Percentiles rank a stretch among this genome's conserved stretches.
Evolutionary conservation across 2,113 vertebrate genomes (phyloP).

Genomic region (Spea multiplicata): DNA sequence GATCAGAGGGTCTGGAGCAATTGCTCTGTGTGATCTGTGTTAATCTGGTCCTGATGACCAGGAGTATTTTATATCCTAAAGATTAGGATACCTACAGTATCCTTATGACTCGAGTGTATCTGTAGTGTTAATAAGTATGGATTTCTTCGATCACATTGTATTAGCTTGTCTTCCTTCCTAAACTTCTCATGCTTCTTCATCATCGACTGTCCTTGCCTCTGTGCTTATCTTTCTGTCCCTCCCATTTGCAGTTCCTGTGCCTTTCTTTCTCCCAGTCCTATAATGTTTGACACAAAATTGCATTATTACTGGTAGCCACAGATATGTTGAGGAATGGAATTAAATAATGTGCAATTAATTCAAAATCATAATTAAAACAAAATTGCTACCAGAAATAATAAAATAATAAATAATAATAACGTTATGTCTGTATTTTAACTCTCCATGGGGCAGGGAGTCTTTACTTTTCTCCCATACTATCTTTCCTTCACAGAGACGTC

Average conservation of each 20-base stretch:
- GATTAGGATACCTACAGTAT: too few relatives aligned
- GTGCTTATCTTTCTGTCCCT: background rate
- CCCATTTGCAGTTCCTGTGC: background rate
- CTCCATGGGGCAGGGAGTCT: too few relatives aligned
- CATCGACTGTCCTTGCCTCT: too few relatives aligned
- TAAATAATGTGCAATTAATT: background rate
- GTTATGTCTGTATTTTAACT: background rate
- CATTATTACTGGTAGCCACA: background rate
- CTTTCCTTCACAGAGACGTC: constrained; percentile 25
- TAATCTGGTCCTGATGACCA: too few relatives aligned
- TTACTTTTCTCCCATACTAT: constrained; percentile 9
- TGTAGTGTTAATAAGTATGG: too few relatives aligned
- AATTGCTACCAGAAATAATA: background rate
- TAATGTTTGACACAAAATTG: background rate
- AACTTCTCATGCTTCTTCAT: too few relatives aligned
- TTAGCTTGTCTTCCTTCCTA: too few relatives aligned
- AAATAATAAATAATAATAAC: constrained; percentile 1
- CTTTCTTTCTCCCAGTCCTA: background rate
- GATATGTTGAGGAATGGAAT: background rate
- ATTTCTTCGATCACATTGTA: too few relatives aligned
- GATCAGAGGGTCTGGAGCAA: too few relatives aligned
- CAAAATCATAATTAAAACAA: constrained; percentile 1
- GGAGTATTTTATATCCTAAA: too few relatives aligned
- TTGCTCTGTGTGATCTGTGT: too few relatives aligned
- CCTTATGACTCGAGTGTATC: too few relatives aligned